phyloP scores from a whole-genome alignment of 2,113 vertebrate genomes.

The Tragelaphus imberbis region DNA sequence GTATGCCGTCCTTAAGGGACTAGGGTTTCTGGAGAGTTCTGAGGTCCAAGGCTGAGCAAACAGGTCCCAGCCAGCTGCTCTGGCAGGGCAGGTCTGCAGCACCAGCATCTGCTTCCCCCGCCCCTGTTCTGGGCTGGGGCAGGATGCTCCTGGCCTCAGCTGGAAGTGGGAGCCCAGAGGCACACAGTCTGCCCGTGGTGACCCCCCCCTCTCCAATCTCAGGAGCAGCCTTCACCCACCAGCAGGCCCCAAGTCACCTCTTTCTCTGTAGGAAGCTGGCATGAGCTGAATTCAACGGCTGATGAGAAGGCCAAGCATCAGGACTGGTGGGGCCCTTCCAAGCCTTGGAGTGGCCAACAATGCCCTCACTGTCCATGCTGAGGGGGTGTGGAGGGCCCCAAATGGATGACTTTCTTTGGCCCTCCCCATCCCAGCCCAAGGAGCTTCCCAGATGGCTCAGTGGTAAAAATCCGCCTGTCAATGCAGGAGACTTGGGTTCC shows the following conservation, averaged over 20 bases:
- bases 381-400: neutral
- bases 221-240: neutral
- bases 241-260: neutral
- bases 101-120: accelerated
- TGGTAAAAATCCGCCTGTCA: neutral
- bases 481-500: neutral
- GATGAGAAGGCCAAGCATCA: neutral
- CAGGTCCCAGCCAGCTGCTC: neutral
- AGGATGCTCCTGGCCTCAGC: neutral
- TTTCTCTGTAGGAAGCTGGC: neutral
- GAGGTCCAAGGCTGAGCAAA: neutral
- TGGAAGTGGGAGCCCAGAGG: neutral
- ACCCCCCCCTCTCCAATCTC: neutral
- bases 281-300: neutral
- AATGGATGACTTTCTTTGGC: neutral
- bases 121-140: neutral
- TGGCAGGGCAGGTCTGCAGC: neutral
- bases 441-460: neutral
- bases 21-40: neutral
- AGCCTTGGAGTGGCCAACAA: neutral
- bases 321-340: neutral
- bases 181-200: neutral
- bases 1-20: neutral
- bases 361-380: neutral
- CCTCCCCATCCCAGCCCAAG: neutral